These are phyloP conservation scores for Pachliopta kotzebuea DNA, from an alignment of 2,888 invertebrate species.

Conservation along the genomic window DNA sequence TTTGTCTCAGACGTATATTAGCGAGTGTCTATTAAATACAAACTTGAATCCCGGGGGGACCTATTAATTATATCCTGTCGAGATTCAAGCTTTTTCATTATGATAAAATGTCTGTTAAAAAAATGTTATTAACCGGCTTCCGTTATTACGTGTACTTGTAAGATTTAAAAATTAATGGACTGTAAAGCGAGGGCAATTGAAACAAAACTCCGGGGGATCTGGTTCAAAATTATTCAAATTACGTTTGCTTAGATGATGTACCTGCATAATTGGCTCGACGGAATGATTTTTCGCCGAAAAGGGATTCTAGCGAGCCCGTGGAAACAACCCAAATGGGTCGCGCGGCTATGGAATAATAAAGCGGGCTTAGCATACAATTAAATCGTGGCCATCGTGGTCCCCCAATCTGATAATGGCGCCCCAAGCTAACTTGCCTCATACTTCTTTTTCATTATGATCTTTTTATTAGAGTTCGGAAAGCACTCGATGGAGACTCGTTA, in stretches of 20 bases:
- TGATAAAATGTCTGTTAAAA: neutral
- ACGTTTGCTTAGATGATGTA: slow-evolving; percentile 36
- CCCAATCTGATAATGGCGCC: slow-evolving; percentile 41
- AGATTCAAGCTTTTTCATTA: neutral
- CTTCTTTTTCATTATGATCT: slow-evolving; percentile 61
- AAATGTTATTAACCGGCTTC: neutral
- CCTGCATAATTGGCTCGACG: slow-evolving; percentile 33
- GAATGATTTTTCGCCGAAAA: slow-evolving; percentile 42
- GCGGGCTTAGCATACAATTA: slow-evolving; percentile 64
- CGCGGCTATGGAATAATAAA: slow-evolving; percentile 61
- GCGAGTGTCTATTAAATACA: neutral
- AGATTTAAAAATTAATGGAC: neutral
- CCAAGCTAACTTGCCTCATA: slow-evolving; percentile 48
- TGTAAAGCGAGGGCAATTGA: too few species aligned
- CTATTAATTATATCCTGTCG: neutral
- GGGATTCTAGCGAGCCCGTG: slow-evolving; percentile 34
- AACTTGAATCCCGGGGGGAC: neutral
- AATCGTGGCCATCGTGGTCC: slow-evolving; percentile 37
- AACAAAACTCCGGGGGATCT: neutral
- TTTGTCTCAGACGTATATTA: neutral
- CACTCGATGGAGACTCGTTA: slow-evolving; percentile 65
- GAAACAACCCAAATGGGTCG: slow-evolving; percentile 43
- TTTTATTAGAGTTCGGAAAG: slow-evolving; percentile 70
- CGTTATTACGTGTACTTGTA: neutral
- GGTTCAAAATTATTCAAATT: slow-evolving; percentile 45